Conservation (phyloP, 1,140 invertebrate genomes). For the Bactericera cockerelli region DNA sequence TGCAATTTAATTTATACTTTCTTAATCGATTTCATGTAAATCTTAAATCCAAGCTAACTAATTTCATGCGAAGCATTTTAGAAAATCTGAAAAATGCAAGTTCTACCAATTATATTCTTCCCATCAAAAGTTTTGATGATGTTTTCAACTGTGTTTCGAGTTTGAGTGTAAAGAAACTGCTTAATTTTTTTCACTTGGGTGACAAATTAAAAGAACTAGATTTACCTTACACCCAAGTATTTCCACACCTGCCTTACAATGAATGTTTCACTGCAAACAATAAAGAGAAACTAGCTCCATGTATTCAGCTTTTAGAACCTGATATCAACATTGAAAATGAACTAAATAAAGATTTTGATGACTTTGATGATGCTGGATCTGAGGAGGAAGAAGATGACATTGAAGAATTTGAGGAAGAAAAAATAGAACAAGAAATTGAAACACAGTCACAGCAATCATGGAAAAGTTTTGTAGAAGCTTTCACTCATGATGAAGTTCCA, state of each 20-base stretch:
- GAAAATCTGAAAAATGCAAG: not conserved
- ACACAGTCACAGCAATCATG: too few relatives aligned
- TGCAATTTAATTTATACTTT: not conserved
- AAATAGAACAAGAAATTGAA: too few relatives aligned
- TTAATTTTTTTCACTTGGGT: not conserved
- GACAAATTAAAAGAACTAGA: not conserved
- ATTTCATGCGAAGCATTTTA: not conserved
- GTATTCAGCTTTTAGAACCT: not conserved
- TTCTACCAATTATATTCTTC: not conserved
- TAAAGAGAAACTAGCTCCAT: not conserved
- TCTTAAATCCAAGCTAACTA: not conserved
- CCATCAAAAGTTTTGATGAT: not conserved
- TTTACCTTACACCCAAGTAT: not conserved
- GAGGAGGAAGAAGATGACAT: not conserved
- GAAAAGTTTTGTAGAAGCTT: too few relatives aligned
- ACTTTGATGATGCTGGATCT: not conserved
- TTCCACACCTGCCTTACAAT: not conserved
- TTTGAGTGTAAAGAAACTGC: not conserved
- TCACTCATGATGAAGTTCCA: too few relatives aligned
- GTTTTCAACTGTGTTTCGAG: not conserved
- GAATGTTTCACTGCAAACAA: not conserved
- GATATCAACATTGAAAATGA: not conserved
- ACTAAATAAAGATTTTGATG: constrained; percentile 7
- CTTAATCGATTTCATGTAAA: not conserved
- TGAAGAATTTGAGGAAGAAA: too few relatives aligned